These are phyloP conservation scores for Callipepla californica DNA, from an alignment of 2,113 vertebrate genomes.

Conservation along the genomic window DNA sequence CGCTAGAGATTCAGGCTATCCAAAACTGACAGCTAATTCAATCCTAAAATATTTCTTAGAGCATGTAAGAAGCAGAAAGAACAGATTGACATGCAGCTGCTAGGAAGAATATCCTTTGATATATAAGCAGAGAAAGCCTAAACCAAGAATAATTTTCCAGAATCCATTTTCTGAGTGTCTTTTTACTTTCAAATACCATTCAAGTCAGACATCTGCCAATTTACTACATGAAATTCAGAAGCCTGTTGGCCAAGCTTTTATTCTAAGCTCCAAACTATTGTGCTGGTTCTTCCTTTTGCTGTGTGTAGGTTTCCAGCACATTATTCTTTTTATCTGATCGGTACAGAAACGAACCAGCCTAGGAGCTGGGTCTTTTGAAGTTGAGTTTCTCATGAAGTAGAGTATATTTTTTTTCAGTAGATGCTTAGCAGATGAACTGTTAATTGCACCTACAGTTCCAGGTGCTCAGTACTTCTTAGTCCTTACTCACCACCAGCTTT, in stretches of 20 bases:
- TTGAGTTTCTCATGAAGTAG: not conserved
- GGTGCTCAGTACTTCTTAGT: not conserved
- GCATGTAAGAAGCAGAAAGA: slow-evolving; percentile 4
- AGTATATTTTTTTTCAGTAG: not conserved
- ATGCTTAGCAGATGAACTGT: not conserved
- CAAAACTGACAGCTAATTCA: slow-evolving; percentile 12
- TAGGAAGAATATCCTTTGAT: slow-evolving; percentile 32
- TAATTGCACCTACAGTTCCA: not conserved
- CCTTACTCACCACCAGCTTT: not conserved
- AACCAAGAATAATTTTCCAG: slow-evolving; percentile 24
- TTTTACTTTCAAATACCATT: slow-evolving; percentile 7
- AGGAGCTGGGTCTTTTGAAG: not conserved
- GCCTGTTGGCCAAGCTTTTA: not conserved
- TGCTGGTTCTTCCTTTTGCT: slow-evolving; percentile 18
- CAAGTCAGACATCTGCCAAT: not conserved
- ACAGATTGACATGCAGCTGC: not conserved
- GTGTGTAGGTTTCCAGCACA: not conserved
- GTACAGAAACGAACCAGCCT: not conserved
- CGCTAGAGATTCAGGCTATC: not conserved
- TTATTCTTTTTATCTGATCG: not conserved
- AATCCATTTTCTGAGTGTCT: slow-evolving; percentile 9
- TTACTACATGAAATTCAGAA: not conserved
- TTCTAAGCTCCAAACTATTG: not conserved
- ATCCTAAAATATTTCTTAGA: slow-evolving; percentile 12
- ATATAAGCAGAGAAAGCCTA: slow-evolving; percentile 13